Evolutionary conservation across 1,140 invertebrate genomes (phyloP).

Genomic region (Uloborus diversus): DNA sequence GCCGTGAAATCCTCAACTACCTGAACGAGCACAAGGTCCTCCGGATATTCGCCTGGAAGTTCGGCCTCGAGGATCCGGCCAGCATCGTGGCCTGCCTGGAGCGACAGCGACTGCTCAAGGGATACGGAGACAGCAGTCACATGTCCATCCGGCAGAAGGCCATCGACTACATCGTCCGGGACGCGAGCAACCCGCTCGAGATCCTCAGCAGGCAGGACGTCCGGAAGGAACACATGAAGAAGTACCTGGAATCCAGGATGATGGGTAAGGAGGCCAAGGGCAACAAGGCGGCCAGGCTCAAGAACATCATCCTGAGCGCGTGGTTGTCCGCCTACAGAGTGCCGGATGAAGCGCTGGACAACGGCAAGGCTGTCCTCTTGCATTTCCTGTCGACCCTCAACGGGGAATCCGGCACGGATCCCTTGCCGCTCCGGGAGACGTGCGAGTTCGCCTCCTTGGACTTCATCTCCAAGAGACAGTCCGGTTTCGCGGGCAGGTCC

Average conservation of each 20-base stretch:
- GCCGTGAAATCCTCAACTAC: constrained; percentile 41
- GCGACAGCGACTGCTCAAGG: constrained; percentile 36
- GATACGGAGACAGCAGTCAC: constrained; percentile 45
- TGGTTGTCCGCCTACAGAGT: constrained; percentile 47
- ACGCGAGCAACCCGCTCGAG: constrained; percentile 43
- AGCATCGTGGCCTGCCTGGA: constrained; percentile 44
- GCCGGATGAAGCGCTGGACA: constrained; percentile 40
- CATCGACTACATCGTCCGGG: constrained; percentile 44
- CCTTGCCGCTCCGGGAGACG: constrained; percentile 30
- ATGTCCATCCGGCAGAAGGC: constrained; percentile 40
- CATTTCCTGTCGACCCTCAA: constrained; percentile 42
- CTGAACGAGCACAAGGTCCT: constrained; percentile 45
- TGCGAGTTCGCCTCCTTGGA: constrained; percentile 45
- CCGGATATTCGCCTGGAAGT: constrained; percentile 44
- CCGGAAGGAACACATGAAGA: constrained; percentile 49
- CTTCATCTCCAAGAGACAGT: constrained; percentile 37
- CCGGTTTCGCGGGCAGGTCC: constrained; percentile 25
- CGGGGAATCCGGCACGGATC: constrained; percentile 37
- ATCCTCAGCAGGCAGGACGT: constrained; percentile 43
- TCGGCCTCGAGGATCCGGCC: constrained; percentile 45
- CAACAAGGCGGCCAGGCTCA: constrained; percentile 37
- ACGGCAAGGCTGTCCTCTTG: constrained; percentile 33
- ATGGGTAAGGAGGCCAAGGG: constrained; percentile 49
- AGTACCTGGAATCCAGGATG: constrained; percentile 48
- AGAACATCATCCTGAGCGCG: constrained; percentile 44